Evolutionary conservation across 2,113 vertebrate species (phyloP), one percentile per base, ranked within the genome.

Genomic region (Tyto alba): DNA sequence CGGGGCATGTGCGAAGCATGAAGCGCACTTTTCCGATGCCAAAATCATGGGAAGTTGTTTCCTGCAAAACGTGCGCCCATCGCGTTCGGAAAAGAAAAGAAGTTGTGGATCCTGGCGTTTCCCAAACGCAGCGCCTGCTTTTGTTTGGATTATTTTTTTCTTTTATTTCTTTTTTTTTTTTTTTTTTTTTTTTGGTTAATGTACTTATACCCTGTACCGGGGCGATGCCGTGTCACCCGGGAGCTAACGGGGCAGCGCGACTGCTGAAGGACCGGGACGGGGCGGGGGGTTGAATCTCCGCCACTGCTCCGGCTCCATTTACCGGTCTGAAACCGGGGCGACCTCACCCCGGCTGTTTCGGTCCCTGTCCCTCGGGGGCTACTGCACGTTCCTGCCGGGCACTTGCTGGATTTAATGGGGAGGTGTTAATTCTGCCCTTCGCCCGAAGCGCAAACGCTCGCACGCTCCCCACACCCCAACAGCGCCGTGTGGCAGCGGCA

Each of bases 11-110:
- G 88, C 85, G 63, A 66, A 57, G n/a, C 89, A n/a, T 40, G 34
- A 40, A 57, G 36, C 48, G 30, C 62, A 8, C 78, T 91, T 87
- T 48, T 85, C 82, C 74, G 20, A 64, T 63, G 77, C 85, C 92
- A 36, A 93, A 95, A 91, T 82, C 16, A 11, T 1, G 85, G 81
- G 74, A 95, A 95, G 82, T 94, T 88, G 94, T 93, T 97, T 95
- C 93, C 81, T 59, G 82, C 52, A 32, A 84, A 93, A 95, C 21
- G 52, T 16, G 74, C 43, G n/a, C 82, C 38, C 69, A 16, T 23
- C 47, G 38, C n/a, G 10, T 16, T 81, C 36, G 41, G 36, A 45
- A 75, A 67, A 85, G 36, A 81, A 69, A 92, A 56, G 20, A 25
- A 89, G 69, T 30, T 62, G 69, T 36, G n/a, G 64, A 41, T 63